Conservation (phyloP, 1,140 invertebrate genomes). For the Plutomurus gul region DNA sequence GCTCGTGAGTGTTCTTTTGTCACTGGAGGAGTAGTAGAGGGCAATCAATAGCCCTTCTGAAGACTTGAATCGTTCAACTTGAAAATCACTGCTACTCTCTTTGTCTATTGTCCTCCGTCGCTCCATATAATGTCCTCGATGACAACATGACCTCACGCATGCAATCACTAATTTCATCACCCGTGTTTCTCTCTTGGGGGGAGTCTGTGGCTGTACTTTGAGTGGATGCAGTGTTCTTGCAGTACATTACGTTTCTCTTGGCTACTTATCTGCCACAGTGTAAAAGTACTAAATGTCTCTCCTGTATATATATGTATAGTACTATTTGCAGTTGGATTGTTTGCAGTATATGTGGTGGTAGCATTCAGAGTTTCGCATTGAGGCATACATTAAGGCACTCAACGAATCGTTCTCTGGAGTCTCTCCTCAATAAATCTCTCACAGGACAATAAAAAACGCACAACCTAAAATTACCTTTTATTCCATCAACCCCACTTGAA, state of each 20-base stretch:
- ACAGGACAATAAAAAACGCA: slow-evolving; percentile 6
- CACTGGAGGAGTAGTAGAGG: slow-evolving; percentile 3
- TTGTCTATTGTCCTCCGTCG: neutral
- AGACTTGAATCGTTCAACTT: slow-evolving; percentile 24
- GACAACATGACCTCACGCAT: slow-evolving; percentile 28
- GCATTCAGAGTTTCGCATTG: neutral
- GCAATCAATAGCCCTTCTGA: slow-evolving; percentile 7
- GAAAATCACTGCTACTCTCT: slow-evolving; percentile 23
- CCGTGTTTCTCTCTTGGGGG: neutral
- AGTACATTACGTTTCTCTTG: neutral
- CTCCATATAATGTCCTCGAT: slow-evolving; percentile 22
- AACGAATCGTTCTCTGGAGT: neutral
- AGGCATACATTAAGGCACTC: neutral
- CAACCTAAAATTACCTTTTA: slow-evolving; percentile 9
- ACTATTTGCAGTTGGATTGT: too few relatives aligned
- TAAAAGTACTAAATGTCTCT: too few relatives aligned
- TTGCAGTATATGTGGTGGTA: too few relatives aligned
- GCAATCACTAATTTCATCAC: slow-evolving; percentile 18
- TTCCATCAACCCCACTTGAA: neutral
- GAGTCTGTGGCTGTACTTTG: neutral
- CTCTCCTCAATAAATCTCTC: neutral
- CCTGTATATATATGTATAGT: too few relatives aligned
- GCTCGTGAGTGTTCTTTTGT: slow-evolving; percentile 19
- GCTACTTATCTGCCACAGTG: too few relatives aligned
- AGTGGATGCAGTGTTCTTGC: neutral